Base-by-base conservation (phyloP, 2,888 invertebrate species). In the Muschampia staudingeri region DNA sequence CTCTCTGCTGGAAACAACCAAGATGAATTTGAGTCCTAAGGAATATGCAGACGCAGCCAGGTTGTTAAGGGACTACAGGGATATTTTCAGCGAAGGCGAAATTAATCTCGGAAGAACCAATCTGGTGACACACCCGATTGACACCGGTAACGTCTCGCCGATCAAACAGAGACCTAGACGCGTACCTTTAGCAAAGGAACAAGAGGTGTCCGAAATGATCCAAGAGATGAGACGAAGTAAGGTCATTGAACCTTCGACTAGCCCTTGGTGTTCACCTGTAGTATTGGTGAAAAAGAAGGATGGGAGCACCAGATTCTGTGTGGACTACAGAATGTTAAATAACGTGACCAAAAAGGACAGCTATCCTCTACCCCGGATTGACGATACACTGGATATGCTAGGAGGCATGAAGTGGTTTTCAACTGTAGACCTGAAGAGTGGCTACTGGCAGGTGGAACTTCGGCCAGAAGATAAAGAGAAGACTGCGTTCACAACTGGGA, bases 241-340 rank as follows among this genome's bases (percentile, higher is more conserved):
- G 12, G 19, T 80, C 0, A 81, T 83, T 19, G 76, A n/a, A n/a
- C n/a, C n/a, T n/a, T n/a, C n/a, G n/a, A n/a, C n/a, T n/a, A n/a
- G n/a, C n/a, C n/a, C n/a, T 12, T 83, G 78, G 81, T 78, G 75
- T 44, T 83, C 78, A 7, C 80, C 80, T 19, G 83, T 88, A 2
- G 85, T 88, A 2, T 72, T 87, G 5, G 88, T 88, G 4, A 85
- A 79, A 48, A 88, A 85, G 82, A 87, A 87, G 69, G 84, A 87
- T 76, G 84, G 84, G 4, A 70, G 78, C 40, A 86, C 82, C 11
- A 76, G 87, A 42, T 87, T 69, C 6, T 69, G 16, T 34, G 37
- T 69, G 69, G 37, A 69, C 69, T 69, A 65, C 65, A 30, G 65
- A 16, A 25, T 65, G 65, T 25, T 65, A 14, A 65, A 65, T 30